phyloP scores from a whole-genome alignment of 2,888 invertebrate genomes.

The Lycocerus yunnanus region DNA sequence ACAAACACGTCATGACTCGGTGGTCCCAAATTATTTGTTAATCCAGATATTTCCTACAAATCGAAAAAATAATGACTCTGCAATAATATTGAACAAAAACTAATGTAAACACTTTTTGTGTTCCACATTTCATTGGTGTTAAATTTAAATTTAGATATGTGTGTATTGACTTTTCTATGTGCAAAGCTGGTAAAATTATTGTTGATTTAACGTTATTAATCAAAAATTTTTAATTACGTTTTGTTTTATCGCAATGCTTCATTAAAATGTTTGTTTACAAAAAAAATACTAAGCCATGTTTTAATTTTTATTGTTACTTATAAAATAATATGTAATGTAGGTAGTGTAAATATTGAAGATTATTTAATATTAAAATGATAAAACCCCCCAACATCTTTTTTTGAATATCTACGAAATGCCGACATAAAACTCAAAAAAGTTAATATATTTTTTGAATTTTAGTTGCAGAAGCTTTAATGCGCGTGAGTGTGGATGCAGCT shows the following conservation, averaged over 20 bases:
- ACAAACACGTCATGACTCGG: neutral
- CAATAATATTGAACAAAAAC: neutral
- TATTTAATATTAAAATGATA: too few relatives aligned
- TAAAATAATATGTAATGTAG: neutral
- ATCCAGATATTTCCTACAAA: neutral
- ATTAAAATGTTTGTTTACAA: neutral
- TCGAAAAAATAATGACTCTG: neutral
- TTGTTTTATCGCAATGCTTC: neutral
- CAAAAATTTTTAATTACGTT: neutral
- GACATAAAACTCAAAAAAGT: too few relatives aligned
- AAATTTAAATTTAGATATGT: neutral
- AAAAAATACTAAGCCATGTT: neutral
- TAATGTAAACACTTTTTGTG: neutral
- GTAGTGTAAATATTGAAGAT: neutral
- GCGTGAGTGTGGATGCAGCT: too few relatives aligned
- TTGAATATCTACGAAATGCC: too few relatives aligned
- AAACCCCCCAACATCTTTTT: too few relatives aligned
- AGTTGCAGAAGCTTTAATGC: too few relatives aligned
- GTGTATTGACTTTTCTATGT: neutral
- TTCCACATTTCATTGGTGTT: neutral
- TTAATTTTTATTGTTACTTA: neutral
- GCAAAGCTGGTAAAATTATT: neutral
- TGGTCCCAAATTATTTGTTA: neutral
- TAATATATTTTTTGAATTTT: too few relatives aligned
- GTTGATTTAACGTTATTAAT: neutral